Base-by-base conservation (phyloP, 64 coral and sea anemone species). In the Montipora sp. region DNA sequence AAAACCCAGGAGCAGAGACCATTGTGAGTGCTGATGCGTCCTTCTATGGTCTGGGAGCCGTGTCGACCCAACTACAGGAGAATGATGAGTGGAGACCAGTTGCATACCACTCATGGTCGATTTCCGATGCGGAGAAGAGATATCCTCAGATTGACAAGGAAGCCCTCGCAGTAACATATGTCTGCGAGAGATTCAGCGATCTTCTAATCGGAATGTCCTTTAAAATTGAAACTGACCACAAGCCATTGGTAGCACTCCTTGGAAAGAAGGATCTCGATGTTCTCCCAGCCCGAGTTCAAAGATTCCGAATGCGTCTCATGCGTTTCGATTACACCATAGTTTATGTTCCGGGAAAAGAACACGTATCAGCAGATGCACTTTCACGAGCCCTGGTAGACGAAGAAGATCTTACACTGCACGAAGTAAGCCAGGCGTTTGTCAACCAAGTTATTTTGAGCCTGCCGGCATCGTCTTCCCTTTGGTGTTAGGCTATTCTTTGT, bases 291-390 rank as follows among this genome's bases (percentile, higher is more conserved):
- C 2, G 84, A 18, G 84, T 87, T 72, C 84, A 87, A 73, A 73
- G 84, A 74, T 87, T 87, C 13, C 84, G 65, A 21, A 87, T 74
- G 2, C 84, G 61, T 18, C 84, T 87, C 20, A 87, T 87, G 84
- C 68, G 84, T 21, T 87, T 72, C 50, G 49, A 69, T 69, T 73
- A 48, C 84, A 87, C 45, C 65, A 87, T 73, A 87, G 65, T 73
- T 24, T 87, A 87, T 23, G 65, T 87, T 21, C 66, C 84, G 49
- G 65, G 84, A 87, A 87, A 87, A 87, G 84, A 87, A 87, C 84
- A 73, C 84, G 0, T 73, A 47, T 59, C 51, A 14, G 84, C 84
- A 44, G 84, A 87, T 73, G 15, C 67, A 16, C 65, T 87, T 36
- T 87, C 65, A 13, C 68, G 66, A 87, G 84, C 65, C 4, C 84